Evolutionary conservation across 2,797 vertebrate genomes (phyloP).

Genomic region (Sebastes goodei): DNA sequence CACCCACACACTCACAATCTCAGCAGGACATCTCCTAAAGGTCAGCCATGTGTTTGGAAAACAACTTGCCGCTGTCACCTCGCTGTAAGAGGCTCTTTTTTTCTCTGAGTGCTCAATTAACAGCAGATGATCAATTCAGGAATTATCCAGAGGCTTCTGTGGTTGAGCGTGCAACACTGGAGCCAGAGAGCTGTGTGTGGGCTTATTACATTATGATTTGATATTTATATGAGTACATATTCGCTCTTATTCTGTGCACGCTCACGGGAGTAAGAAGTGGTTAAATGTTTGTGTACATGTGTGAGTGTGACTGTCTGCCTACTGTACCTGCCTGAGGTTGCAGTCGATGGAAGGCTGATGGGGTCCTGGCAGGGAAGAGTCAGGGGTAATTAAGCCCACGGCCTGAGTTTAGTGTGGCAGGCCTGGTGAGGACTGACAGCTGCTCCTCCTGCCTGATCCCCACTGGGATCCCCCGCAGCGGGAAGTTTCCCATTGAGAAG

Average conservation of each 20-base stretch:
- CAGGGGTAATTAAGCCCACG: conserved; percentile 65
- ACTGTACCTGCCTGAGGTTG: conserved; percentile 17
- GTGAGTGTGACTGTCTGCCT: neutral
- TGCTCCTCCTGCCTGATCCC: conserved; percentile 80
- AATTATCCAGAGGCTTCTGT: conserved; percentile 29
- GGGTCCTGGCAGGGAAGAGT: conserved; percentile 47
- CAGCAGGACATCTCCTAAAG: conserved; percentile 60
- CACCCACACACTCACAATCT: conserved; percentile 8
- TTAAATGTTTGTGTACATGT: neutral
- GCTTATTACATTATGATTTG: neutral
- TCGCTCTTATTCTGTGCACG: neutral
- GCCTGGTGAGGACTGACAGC: conserved; percentile 73
- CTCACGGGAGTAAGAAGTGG: neutral
- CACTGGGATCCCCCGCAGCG: conserved; percentile 67
- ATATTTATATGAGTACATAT: neutral
- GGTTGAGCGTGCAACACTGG: neutral
- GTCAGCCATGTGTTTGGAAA: conserved; percentile 58
- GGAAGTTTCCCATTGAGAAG: conserved; percentile 81
- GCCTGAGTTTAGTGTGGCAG: conserved; percentile 47
- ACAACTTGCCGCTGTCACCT: conserved; percentile 47
- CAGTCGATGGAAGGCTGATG: conserved; percentile 25
- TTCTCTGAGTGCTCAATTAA: conserved; percentile 53
- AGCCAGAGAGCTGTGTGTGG: neutral
- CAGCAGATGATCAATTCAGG: conserved; percentile 44
- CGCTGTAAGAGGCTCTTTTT: conserved; percentile 36